Base-by-base conservation (phyloP, 2,888 invertebrate species). In the Amphipoea lucens region DNA sequence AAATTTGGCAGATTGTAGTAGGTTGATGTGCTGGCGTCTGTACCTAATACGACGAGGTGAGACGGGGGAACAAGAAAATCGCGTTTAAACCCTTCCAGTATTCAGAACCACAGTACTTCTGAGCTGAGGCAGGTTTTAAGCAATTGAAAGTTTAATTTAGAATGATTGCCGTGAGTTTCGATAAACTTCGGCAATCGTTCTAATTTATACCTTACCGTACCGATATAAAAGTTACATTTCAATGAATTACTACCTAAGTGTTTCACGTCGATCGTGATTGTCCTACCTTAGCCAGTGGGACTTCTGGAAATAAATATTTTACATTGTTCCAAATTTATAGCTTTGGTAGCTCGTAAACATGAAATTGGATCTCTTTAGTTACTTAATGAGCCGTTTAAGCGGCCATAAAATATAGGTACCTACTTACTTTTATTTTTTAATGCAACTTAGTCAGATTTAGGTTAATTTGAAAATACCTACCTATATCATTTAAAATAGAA, bases 311-410 rank as follows among this genome's bases (percentile, higher is more conserved):
- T 29, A 14, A 12, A 17, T 62, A 0, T 69, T 77, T 62, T 65
- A 20, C 14, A 36, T 51, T 23, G 62, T 9, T 17, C 29, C 70
- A 51, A 81, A 71, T 69, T 83, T 85, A 90, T 84, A 68, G 63
- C 72, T 82, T 87, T 87, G 66, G 84, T 81, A 88, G 79, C 82
- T 88, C 89, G 81, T 91, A 91, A 91, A 90, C 68, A 82, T 79
- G 81, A 79, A 86, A 88, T 78, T 80, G 81, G 84, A 87, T 88
- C 84, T 87, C 79, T 85, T 87, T 85, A 81, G 81, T 74, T 83
- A 71, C 78, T 73, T 90, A 90, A 90, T 90, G 84, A 88, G 82
- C 90, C 79, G 79, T 89, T 91, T 89, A 91, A 81, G 74, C 78
- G 76, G 57, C 73, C 81, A 72, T 91, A 87, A 91, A 86, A 40